Evolutionary conservation across 2,113 vertebrate species (phyloP).

Genomic region (Tursiops truncatus): DNA sequence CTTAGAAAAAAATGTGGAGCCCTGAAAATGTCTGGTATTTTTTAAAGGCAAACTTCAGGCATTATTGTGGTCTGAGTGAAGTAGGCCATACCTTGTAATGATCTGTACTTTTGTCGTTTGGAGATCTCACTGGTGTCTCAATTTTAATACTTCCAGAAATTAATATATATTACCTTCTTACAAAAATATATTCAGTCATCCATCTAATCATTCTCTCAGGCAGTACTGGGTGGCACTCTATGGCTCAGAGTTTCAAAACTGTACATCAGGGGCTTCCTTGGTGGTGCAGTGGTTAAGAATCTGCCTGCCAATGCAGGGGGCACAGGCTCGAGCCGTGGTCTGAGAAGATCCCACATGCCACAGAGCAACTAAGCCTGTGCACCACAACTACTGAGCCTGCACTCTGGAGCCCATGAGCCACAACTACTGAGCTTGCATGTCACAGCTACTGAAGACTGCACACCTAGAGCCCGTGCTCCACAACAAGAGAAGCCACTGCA

Average conservation of each 20-base stretch:
- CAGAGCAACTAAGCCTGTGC: too few relatives aligned
- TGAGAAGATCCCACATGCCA: too few relatives aligned
- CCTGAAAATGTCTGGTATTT: neutral
- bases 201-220: neutral
- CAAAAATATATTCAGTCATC: neutral
- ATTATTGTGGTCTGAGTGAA: neutral
- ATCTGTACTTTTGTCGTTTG: neutral
- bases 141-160: neutral
- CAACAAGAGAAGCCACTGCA: too few relatives aligned
- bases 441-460: too few relatives aligned
- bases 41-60: neutral
- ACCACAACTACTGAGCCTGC: too few relatives aligned
- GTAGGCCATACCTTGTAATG: neutral
- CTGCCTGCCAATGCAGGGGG: too few relatives aligned
- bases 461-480: accelerated
- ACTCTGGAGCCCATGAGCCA: too few relatives aligned
- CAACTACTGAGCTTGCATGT: too few relatives aligned
- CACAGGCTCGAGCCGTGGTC: too few relatives aligned
- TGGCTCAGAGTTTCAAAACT: neutral
- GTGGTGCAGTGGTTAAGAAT: too few relatives aligned
- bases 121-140: neutral
- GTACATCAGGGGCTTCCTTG: neutral
- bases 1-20: neutral
- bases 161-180: neutral
- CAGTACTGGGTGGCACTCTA: neutral